Percentiles rank a stretch among this genome's conserved stretches.
Evolutionary conservation across 2,888 invertebrate species (phyloP).

Genomic region (Microplitis deprimator): DNA sequence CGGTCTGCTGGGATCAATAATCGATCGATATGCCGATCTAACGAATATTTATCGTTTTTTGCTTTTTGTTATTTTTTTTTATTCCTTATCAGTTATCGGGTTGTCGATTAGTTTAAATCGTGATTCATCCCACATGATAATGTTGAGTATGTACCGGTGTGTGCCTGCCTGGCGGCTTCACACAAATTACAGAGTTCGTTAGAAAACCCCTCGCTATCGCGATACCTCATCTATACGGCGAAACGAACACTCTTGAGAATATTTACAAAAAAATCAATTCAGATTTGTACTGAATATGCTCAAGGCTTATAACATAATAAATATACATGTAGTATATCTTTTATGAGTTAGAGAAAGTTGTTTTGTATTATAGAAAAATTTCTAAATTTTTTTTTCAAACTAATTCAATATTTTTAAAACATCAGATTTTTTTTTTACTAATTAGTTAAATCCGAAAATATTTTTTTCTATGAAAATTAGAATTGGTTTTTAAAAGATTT

Average conservation of each 20-base stretch:
- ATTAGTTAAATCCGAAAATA: no score
- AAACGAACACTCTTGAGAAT: constrained; percentile 50
- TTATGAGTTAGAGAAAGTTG: no score
- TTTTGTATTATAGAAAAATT: no score
- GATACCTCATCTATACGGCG: constrained; percentile 59
- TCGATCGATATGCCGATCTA: constrained; percentile 40
- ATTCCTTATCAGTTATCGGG: constrained; percentile 46
- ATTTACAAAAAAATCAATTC: constrained; percentile 61
- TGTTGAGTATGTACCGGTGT: constrained; percentile 48
- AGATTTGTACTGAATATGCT: constrained; percentile 57
- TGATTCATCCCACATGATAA: constrained; percentile 56
- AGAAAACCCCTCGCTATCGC: constrained; percentile 62
- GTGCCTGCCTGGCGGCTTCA: constrained; percentile 47
- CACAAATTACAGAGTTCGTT: constrained; percentile 67
- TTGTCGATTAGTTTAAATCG: constrained; percentile 61
- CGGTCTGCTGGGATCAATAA: constrained; percentile 35
- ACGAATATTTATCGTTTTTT: not conserved
- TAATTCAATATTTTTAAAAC: no score
- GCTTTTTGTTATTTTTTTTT: constrained; percentile 36
- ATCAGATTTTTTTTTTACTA: no score
- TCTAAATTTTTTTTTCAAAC: no score
- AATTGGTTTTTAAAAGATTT: no score
- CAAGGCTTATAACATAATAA: not conserved
- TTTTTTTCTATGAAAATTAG: no score
- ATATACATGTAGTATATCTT: no score